Base-by-base conservation (phyloP, 2,113 vertebrate species). In the Prionailurus bengalensis region DNA sequence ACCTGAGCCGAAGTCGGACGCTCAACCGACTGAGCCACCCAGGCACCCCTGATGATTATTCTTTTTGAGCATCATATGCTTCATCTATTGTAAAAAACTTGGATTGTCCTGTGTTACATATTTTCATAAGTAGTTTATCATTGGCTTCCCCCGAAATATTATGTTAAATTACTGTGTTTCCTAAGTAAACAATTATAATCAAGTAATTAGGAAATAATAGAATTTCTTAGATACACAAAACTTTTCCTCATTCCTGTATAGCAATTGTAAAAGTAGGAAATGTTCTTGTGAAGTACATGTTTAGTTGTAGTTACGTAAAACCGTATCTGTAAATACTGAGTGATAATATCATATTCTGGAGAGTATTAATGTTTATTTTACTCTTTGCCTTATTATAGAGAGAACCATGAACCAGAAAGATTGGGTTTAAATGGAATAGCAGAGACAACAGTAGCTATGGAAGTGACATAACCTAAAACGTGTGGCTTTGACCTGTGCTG, bases 381-480 rank as follows among this genome's bases (percentile, higher is more conserved):
- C 89, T 93, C 73, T 97, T 97, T 97, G 76, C 94, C 95, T 98
- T 95, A 48, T 97, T 95, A 45, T 98, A 99, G 99, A 99, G 99
- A 99, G 98, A 99, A 99, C 98, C 99, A 99, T 1, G 99, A 99
- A 88, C 99, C 99, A 51, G 99, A 99, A 96, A 99, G 99, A 96
- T 98, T 99, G 98, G 99, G 99, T 96, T 97, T 99, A 97, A 99
- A 99, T 21, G 99, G 99, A 98, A 98, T 99, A 97, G 99, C 99
- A 61, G 99, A 99, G 99, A 99, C 99, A 85, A 99, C 99, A 99
- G 99, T 99, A 83, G 99, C 99, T 81, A 99, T 99, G 99, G 99
- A 99, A 90, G 99, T 99, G 99, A 99, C 99, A 99, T 99, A 99
- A 99, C 99, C 98, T 93, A 98, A 97, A 55, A 63, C 19, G 7